A percentile compares a stretch with the other conserved stretches of the same genome.
phyloP scores from a whole-genome alignment of 2,113 vertebrate species.

The Pedetes capensis region DNA sequence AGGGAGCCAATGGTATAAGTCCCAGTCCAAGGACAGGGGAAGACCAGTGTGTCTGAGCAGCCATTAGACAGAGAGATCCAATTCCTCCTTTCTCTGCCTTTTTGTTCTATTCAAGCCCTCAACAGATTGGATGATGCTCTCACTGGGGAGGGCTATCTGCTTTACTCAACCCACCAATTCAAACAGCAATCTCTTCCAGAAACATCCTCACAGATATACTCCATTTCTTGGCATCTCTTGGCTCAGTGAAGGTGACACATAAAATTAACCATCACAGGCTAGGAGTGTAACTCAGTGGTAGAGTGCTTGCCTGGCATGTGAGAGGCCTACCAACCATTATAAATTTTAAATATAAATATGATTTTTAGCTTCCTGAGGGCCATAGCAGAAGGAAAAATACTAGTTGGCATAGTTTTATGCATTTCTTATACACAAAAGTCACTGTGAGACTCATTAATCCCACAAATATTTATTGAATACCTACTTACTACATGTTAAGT shows the following conservation, averaged over 20 bases:
- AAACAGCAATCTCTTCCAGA: no score
- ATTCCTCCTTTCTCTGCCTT: not conserved
- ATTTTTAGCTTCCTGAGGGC: conserved; percentile 22
- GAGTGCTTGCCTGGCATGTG: not conserved
- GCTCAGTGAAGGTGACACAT: not conserved
- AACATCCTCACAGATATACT: not conserved
- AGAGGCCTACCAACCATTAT: no score
- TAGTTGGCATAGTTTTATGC: not conserved
- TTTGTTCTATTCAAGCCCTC: no score
- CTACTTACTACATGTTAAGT: not conserved
- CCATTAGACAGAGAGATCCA: not conserved
- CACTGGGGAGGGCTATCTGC: not conserved
- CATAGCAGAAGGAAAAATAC: conserved; percentile 18
- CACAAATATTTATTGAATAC: not conserved
- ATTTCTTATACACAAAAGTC: not conserved
- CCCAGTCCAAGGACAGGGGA: not conserved
- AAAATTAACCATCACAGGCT: not conserved
- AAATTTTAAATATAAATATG: conserved; percentile 33
- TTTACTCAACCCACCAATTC: not conserved
- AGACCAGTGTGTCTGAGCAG: not conserved
- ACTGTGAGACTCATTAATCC: not conserved
- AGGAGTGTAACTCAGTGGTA: no score
- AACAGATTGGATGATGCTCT: not conserved
- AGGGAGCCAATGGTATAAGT: not conserved
- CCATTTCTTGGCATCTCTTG: not conserved